Conservation (phyloP, 2,113 vertebrate species). For the Cavia aperea region DNA sequence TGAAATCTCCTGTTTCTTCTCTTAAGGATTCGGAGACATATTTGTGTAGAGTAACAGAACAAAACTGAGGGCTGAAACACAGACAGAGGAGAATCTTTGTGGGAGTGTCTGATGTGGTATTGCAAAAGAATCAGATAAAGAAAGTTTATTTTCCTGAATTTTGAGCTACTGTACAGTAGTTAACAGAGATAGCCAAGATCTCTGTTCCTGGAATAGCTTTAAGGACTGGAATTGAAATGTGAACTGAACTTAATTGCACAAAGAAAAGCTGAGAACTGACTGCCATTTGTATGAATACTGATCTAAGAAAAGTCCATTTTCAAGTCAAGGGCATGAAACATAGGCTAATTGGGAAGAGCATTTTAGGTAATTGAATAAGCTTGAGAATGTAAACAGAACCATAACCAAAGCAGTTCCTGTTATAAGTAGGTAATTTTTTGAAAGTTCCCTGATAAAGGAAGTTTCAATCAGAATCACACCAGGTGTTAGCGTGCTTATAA, state of each 20-base stretch:
- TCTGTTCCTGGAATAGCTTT: not conserved
- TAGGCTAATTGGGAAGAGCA: not conserved
- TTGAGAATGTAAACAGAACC: not conserved
- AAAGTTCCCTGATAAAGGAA: not conserved
- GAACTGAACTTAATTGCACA: not conserved
- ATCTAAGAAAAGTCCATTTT: not conserved
- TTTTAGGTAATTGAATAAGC: not conserved
- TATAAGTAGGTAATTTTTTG: not conserved
- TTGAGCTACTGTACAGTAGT: not conserved
- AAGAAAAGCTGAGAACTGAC: not conserved
- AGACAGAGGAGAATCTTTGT: not conserved
- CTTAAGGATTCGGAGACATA: not conserved
- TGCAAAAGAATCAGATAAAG: not conserved
- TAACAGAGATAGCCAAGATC: not conserved
- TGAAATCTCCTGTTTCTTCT: not conserved
- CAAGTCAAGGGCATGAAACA: not conserved
- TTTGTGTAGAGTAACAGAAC: not conserved
- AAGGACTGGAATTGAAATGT: not conserved
- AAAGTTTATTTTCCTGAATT: not conserved
- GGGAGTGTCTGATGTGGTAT: not conserved
- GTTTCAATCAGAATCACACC: not conserved
- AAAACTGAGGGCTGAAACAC: not conserved
- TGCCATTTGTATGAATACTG: not conserved
- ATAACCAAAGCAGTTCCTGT: not conserved
- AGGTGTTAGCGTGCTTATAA: not conserved